These are phyloP conservation scores for Hemichromis elongatus DNA, from an alignment of 2,113 vertebrate genomes.

Conservation along the genomic window DNA sequence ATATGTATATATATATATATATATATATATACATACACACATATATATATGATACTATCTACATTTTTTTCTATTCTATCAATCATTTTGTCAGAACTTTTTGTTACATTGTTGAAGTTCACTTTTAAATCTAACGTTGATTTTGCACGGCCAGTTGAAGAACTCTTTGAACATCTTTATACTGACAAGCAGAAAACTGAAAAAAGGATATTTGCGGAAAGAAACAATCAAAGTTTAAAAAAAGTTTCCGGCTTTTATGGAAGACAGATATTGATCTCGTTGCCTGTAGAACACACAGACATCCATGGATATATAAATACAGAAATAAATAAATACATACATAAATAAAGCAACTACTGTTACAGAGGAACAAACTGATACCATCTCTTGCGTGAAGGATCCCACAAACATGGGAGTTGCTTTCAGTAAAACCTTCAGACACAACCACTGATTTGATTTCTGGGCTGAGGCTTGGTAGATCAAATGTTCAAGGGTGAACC, in stretches of 20 bases:
- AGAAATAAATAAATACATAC: neutral
- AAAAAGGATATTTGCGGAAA: accelerated
- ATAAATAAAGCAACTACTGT: neutral
- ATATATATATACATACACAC: too few relatives aligned
- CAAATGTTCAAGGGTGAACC: conserved; percentile 55
- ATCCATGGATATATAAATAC: neutral
- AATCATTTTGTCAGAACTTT: neutral
- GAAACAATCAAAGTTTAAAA: neutral
- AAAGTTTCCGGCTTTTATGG: neutral
- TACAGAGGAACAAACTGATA: neutral
- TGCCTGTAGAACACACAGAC: conserved; percentile 1
- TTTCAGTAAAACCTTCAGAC: conserved; percentile 30
- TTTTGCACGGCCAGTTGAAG: neutral
- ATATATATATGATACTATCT: too few relatives aligned
- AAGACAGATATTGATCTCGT: conserved; percentile 24
- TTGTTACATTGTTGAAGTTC: neutral
- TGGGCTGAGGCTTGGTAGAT: conserved; percentile 7
- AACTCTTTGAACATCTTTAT: neutral
- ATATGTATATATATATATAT: too few relatives aligned
- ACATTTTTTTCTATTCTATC: neutral
- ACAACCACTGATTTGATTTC: conserved; percentile 40
- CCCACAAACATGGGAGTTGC: conserved; percentile 1
- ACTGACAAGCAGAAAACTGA: neutral
- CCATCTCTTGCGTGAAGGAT: neutral
- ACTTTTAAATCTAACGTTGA: neutral